Evolutionary conservation across 2,113 vertebrate genomes (phyloP), one percentile per base, ranked within the genome.

Genomic region (Drymodes brunneopygia): DNA sequence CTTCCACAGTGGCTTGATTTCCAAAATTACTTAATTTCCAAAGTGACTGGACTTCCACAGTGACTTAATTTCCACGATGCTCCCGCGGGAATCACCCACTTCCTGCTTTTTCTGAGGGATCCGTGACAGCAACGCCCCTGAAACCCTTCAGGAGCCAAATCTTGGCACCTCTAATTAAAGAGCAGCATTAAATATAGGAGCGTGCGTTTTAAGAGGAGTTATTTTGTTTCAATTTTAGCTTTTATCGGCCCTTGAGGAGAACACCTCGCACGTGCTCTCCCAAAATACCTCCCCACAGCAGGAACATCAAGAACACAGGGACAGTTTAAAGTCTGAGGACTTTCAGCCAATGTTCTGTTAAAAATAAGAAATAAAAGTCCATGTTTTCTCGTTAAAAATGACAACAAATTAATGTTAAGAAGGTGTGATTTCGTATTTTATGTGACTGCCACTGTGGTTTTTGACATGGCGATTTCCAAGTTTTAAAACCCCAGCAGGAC

Each of bases 401-500:
- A 67, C 36, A 81, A 57, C 40, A 86, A 86, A 64, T 80, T 75
- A 75, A 81, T 3, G n/a, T 35, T 69, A 62, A 79, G 77, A 38
- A 13, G 1, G 9, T 10, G 29, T 33, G 6, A 67, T 67, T 86
- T 50, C 23, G 5, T 35, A 18, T 60, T 92, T 93, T 33, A 62
- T n/a, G 67, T 1, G 31, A 40, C 2, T 28, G 23, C 73, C 57
- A 86, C n/a, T 3, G 3, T 24, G 56, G 54, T 82, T 60, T 24
- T 9, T 51, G 89, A 86, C n/a, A 58, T 0, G 6, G 47, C 36
- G 45, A 82, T 88, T 94, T 86, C 28, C 19, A n/a, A 13, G 38
- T 84, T 94, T 38, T 62, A 54, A 96, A 91, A 40, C 53, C 50
- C 88, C 70, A 65, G 82, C 42, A 88, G 88, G 79, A 60, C 35